Base-by-base conservation (phyloP, 2,797 vertebrate genomes). In the Phrynocephalus vlangalii region DNA sequence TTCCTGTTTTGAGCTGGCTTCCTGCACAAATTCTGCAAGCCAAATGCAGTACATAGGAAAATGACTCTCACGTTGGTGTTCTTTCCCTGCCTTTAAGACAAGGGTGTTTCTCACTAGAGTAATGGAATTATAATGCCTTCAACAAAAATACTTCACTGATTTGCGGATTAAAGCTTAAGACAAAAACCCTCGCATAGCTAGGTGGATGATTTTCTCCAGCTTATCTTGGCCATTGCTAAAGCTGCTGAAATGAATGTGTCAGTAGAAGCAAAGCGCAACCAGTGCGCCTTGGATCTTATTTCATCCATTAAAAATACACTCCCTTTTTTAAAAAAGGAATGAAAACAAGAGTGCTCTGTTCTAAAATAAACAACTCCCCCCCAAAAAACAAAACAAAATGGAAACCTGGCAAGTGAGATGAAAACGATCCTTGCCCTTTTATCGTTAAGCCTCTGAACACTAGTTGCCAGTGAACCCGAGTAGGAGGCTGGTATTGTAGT, bases 221-320 rank as follows among this genome's bases (percentile, higher is more conserved):
- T 80, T 68, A 1, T 1, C 1, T 1, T 6, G 18, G 66, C 44
- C 28, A 38, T 0, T n/a, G 68, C 70, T 80, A 6, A 5, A 76
- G 16, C 26, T 80, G 28, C 52, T 83, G 44, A 82, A 86, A 89
- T 13, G 5, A 30, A 60, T 75, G 22, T 75, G n/a, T 68, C 71
- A 75, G 68, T 1, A 2, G 0, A 28, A 0, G 0, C 75, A 60
- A 9, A 70, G 22, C 0, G 0, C 0, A 0, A 7, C 4, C 38
- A 18, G 6, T 26, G 44, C 48, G 0, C 15, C 9, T 68, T 3
- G 33, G 20, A 1, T 24, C 9, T 0, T 33, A 63, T 68, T 52
- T 16, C 56, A 77, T 4, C 82, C 20, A 80, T 66, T 63, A 63
- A 84, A 76, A 84, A 18, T 44, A 3, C 22, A 44, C 30, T 4